A percentile compares a stretch with the other conserved stretches of the same genome.
Evolutionary conservation across 1,140 invertebrate genomes (phyloP).

Genomic region (Zaprionus lachaisei): DNA sequence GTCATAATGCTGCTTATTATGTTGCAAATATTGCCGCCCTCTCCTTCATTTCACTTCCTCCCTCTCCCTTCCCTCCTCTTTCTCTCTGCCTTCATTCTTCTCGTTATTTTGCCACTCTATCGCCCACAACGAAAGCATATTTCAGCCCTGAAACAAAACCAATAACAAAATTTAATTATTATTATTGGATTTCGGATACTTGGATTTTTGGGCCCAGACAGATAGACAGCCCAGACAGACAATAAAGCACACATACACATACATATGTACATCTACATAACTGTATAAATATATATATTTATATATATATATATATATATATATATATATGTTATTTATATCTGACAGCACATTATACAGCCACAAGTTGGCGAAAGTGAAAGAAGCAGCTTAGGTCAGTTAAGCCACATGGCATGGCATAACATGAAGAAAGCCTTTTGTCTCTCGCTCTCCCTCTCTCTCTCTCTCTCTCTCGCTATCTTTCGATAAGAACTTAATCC

Average conservation of each 20-base stretch:
- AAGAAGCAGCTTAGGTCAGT: conserved; percentile 1
- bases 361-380: conserved; percentile 6
- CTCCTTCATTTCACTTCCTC: conserved; percentile 2
- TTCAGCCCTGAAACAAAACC: neutral
- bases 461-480: too few relatives aligned
- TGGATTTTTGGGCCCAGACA: neutral
- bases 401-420: neutral
- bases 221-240: neutral
- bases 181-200: conserved; percentile 12
- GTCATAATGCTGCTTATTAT: conserved; percentile 41
- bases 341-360: neutral
- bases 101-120: neutral
- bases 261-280: neutral
- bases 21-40: conserved; percentile 22
- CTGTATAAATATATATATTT: neutral
- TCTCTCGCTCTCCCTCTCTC: neutral
- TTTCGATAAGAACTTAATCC: conserved; percentile 2
- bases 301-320: neutral
- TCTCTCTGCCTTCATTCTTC: neutral
- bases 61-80: neutral
- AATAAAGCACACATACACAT: neutral
- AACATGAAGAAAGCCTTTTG: neutral
- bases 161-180: conserved; percentile 29
- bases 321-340: neutral
- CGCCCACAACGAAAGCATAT: neutral